Conservation (phyloP, 2,113 vertebrate genomes). For the Deroptyus accipitrinus region DNA sequence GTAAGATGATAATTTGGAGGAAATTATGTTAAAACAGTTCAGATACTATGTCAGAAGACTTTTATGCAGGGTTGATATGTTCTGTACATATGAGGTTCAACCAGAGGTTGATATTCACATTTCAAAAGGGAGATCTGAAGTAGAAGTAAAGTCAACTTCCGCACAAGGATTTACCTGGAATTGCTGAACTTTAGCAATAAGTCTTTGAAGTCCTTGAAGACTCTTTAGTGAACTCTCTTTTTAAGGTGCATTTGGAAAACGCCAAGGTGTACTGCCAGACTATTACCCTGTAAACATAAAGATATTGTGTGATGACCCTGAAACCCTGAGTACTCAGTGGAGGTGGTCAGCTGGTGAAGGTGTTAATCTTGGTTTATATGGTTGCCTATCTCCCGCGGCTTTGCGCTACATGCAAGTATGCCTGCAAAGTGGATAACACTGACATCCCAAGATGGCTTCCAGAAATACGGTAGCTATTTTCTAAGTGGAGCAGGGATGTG, state of each 20-base stretch:
- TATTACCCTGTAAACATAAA: not conserved
- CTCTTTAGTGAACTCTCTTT: not conserved
- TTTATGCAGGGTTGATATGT: not conserved
- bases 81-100: not conserved
- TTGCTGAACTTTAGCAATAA: not conserved
- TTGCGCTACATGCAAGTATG: accelerated
- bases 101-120: not conserved
- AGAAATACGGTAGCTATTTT: not conserved
- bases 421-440: not conserved
- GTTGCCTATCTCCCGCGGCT: not conserved
- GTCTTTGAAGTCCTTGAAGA: not conserved
- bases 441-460: not conserved
- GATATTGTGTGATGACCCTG: not conserved
- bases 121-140: not conserved
- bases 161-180: not conserved
- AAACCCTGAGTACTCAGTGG: not conserved
- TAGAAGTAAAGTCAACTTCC: not conserved
- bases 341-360: not conserved
- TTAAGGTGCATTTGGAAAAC: not conserved
- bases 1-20: not conserved
- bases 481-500: not conserved
- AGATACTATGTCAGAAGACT: not conserved
- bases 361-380: not conserved
- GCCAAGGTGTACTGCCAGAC: not conserved
- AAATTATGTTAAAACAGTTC: not conserved